Evolutionary conservation across 2,797 vertebrate genomes (phyloP), one percentile per base, ranked within the genome.

Genomic region (Pogoniulus pusillus): DNA sequence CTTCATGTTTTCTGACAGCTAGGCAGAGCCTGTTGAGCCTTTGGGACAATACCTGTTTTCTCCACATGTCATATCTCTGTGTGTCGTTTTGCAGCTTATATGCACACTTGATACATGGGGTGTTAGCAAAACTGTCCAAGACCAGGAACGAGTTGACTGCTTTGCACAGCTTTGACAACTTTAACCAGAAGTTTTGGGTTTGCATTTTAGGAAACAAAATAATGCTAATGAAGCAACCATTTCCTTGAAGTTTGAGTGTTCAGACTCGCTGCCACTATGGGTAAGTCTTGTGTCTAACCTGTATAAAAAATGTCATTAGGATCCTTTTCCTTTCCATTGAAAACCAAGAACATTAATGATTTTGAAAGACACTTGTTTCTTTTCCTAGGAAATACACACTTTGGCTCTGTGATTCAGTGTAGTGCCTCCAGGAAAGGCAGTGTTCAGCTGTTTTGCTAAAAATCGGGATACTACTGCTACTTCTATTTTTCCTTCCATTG

Each of bases 151-250:
- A 77, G 9, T 24, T 80, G 58, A 16, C 62, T 58, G 12, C 13
- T 83, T 53, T 64, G 34, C 9, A 1, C 77, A 29, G 6, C 24
- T 84, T 58, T 65, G 39, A 51, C 11, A 70, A 9, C 27, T 70
- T 87, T 86, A 72, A n/a, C 65, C 73, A 22, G 35, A 3, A 3
- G 14, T 92, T 89, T 82, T 69, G 22, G 16, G 77, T 94, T 92
- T 88, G 70, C 34, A 0, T 77, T 97, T 96, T 82, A 97, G 96
- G 98, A 98, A 97, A 98, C 96, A 97, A 98, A 98, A 98, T 97
- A 98, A 97, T 98, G 97, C 97, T 98, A 94, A 98, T 98, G 98
- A 98, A 97, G 98, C 97, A 98, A 91, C 96, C 96, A 94, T 97
- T 98, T 97, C 98, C 98, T 96, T 98, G 97, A 98, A 96, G 91